Conservation (phyloP, 2,888 invertebrate genomes). For the Aleiodes alternator region DNA sequence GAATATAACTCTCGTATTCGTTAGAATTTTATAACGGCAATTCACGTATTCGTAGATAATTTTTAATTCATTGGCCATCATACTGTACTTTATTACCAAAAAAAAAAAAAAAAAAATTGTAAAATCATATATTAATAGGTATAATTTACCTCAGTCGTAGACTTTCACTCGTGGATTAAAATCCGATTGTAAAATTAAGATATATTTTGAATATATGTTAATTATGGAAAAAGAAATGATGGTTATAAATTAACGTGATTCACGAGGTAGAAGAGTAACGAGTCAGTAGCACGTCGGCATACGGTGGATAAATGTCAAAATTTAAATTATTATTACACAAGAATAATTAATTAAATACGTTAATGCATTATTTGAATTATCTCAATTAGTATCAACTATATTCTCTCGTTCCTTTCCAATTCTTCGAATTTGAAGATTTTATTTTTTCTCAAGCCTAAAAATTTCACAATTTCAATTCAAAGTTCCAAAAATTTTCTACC, state of each 20-base stretch:
- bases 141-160: constrained; percentile 30
- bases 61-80: constrained; percentile 47
- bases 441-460: no score
- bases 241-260: constrained; percentile 52
- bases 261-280: neutral
- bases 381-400: constrained; percentile 24
- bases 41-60: constrained; percentile 40
- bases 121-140: constrained; percentile 53
- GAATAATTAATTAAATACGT: constrained; percentile 26
- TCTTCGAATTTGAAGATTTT: neutral
- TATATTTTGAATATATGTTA: constrained; percentile 59
- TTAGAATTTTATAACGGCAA: constrained; percentile 22
- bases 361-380: constrained; percentile 27
- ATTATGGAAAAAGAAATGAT: constrained; percentile 54
- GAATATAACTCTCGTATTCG: constrained; percentile 11
- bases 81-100: constrained; percentile 52
- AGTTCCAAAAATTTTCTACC: no score
- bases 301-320: constrained; percentile 21
- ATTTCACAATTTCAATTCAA: no score
- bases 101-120: constrained; percentile 19
- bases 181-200: constrained; percentile 57
- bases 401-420: constrained; percentile 3
- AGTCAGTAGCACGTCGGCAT: constrained; percentile 31
- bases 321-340: constrained; percentile 4
- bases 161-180: constrained; percentile 44